These are phyloP conservation scores for Chauna torquata DNA, from an alignment of 2,113 vertebrate genomes.

Conservation along the genomic window DNA sequence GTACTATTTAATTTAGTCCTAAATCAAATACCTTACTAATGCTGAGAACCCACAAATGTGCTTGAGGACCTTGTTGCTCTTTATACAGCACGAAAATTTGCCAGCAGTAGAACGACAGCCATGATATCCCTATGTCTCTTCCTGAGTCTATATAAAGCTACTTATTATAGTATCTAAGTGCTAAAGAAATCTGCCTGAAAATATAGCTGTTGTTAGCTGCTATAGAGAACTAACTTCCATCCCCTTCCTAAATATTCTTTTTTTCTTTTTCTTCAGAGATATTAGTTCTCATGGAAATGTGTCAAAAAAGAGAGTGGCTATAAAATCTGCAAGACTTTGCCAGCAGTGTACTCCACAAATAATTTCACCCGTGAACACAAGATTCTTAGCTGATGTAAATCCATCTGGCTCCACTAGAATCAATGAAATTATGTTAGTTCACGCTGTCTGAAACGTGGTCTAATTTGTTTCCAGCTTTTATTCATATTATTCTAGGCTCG, in stretches of 20 bases:
- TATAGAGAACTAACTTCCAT: background rate
- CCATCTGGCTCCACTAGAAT: conserved; percentile 28
- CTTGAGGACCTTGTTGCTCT: background rate
- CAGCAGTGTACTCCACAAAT: conserved; percentile 2
- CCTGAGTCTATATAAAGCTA: background rate
- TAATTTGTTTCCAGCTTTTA: conserved; percentile 43
- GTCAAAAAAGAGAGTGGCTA: background rate
- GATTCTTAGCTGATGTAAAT: conserved; percentile 35
- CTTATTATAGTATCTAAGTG: background rate
- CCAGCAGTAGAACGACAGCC: background rate
- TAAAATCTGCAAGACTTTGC: conserved; percentile 25
- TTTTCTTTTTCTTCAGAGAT: background rate
- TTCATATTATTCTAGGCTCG: background rate
- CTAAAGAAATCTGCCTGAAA: background rate
- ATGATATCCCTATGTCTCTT: background rate
- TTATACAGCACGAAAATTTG: too few relatives aligned
- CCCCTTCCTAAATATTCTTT: background rate
- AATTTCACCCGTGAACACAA: background rate
- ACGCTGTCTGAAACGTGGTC: background rate
- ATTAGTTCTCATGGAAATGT: conserved; percentile 18
- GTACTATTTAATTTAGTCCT: background rate
- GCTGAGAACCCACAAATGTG: background rate
- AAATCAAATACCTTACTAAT: background rate
- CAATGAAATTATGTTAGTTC: conserved; percentile 22
- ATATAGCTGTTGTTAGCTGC: background rate